A percentile compares a stretch with the other conserved stretches of the same genome.
These are phyloP conservation scores for Anolis carolinensis DNA, from an alignment of 2,113 vertebrate genomes.

Conservation along the genomic window DNA sequence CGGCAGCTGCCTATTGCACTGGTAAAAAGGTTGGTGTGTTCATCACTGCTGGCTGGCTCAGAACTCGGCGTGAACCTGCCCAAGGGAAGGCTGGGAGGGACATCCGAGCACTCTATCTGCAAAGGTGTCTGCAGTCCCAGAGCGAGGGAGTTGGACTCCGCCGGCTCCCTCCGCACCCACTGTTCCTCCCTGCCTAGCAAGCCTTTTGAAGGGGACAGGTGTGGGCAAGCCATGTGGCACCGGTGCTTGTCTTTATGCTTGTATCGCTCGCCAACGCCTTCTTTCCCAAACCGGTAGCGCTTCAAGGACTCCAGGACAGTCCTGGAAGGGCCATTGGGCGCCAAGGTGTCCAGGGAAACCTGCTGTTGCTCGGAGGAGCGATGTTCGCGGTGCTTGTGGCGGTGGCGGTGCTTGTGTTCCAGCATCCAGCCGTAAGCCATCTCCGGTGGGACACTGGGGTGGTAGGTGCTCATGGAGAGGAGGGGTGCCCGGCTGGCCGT, in stretches of 20 bases:
- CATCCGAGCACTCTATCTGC: conserved; percentile 80
- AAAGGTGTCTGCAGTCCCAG: conserved; percentile 80
- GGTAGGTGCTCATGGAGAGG: conserved; percentile 84
- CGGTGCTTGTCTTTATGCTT: conserved; percentile 85
- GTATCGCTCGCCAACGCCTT: conserved; percentile 82
- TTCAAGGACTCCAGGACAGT: conserved; percentile 90
- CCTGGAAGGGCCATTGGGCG: conserved; percentile 72
- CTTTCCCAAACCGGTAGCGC: conserved; percentile 90
- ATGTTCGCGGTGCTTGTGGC: conserved; percentile 93
- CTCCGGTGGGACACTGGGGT: conserved; percentile 83
- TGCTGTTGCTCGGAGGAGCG: conserved; percentile 77
- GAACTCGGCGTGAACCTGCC: conserved; percentile 77
- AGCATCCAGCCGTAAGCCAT: conserved; percentile 90
- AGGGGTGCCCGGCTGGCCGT: conserved; percentile 82
- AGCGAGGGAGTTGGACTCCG: conserved; percentile 64
- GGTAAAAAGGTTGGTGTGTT: conserved; percentile 93
- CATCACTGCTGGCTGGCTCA: conserved; percentile 72
- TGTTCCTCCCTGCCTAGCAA: conserved; percentile 79
- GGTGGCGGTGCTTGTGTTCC: conserved; percentile 96
- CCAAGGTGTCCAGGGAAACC: conserved; percentile 74
- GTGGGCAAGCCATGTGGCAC: conserved; percentile 79
- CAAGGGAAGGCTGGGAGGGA: conserved; percentile 71
- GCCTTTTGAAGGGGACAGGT: conserved; percentile 77
- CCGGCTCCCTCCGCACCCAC: conserved; percentile 78
- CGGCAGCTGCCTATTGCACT: conserved; percentile 86